A percentile compares a stretch with the other conserved stretches of the same genome.
phyloP scores from a whole-genome alignment of 2,888 invertebrate species.

The Kryphioiulus occultus region DNA sequence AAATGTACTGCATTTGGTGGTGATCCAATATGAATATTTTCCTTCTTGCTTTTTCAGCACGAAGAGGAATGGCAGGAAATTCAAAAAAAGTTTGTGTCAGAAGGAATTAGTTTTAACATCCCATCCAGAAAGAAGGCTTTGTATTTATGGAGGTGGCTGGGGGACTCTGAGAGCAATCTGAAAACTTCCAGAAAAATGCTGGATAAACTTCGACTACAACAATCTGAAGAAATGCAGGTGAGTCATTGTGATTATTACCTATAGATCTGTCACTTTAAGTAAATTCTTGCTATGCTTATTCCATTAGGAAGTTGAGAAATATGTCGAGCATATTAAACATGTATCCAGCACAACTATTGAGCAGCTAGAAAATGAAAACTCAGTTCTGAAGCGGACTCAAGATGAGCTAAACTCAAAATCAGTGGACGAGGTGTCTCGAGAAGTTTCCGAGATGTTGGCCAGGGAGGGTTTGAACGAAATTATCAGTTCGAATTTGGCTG shows the following conservation, averaged over 20 bases:
- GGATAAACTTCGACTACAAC: slow-evolving; percentile 63
- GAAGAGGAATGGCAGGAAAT: slow-evolving; percentile 63
- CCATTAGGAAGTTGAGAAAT: slow-evolving; percentile 62
- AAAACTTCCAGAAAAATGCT: slow-evolving; percentile 62
- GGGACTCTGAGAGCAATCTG: slow-evolving; percentile 64
- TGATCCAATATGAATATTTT: background rate
- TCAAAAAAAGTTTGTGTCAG: slow-evolving; percentile 61
- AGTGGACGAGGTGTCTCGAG: slow-evolving; percentile 12
- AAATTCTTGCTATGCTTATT: background rate
- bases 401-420: slow-evolving; percentile 45
- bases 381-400: slow-evolving; percentile 54
- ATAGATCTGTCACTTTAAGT: no score
- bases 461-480: slow-evolving; percentile 63
- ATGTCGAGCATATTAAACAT: slow-evolving; percentile 61
- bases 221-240: slow-evolving; percentile 63
- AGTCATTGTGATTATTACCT: background rate
- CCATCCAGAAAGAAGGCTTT: slow-evolving; percentile 60
- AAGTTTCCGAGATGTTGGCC: slow-evolving; percentile 59
- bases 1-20: background rate
- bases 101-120: slow-evolving; percentile 61
- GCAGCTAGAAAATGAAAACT: slow-evolving; percentile 56
- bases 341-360: slow-evolving; percentile 60
- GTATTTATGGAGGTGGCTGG: slow-evolving; percentile 64
- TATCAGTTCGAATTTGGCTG: slow-evolving; percentile 61
- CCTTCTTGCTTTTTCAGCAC: background rate